Percentiles rank a stretch among this genome's conserved stretches.
Conservation (phyloP, 2,113 vertebrate species). For the Theropithecus gelada region DNA sequence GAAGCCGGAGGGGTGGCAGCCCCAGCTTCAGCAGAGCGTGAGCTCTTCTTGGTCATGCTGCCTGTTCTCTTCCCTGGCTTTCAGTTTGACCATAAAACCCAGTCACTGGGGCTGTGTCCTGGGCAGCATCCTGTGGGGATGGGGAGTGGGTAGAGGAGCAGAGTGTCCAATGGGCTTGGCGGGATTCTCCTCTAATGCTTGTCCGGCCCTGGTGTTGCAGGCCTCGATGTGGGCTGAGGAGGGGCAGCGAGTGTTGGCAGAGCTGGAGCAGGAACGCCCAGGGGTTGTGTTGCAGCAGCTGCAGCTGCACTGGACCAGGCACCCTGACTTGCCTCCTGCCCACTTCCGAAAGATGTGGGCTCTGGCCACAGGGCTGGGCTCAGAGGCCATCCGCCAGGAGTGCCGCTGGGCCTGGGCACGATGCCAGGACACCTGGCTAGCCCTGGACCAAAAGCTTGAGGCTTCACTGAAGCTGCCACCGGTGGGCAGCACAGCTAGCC, state of each 20-base stretch:
- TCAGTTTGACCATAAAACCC: neutral
- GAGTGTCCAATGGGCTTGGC: neutral
- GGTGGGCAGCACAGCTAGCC: slow-evolving; percentile 63
- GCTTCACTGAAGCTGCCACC: slow-evolving; percentile 81
- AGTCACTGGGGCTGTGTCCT: neutral
- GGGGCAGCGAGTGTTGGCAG: slow-evolving; percentile 88
- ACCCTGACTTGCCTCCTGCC: slow-evolving; percentile 84
- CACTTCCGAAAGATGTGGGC: slow-evolving; percentile 92
- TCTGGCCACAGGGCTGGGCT: slow-evolving; percentile 87
- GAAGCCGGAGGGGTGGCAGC: neutral
- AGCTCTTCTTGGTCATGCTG: neutral
- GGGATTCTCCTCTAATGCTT: neutral
- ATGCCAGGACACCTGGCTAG: slow-evolving; percentile 90
- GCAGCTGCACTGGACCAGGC: slow-evolving; percentile 85
- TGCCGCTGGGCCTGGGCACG: slow-evolving; percentile 90
- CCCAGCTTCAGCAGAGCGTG: neutral
- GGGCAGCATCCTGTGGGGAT: neutral
- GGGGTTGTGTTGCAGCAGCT: slow-evolving; percentile 84
- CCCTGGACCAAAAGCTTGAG: slow-evolving; percentile 90
- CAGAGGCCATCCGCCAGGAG: slow-evolving; percentile 86
- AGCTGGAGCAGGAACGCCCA: slow-evolving; percentile 84
- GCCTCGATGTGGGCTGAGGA: slow-evolving; percentile 89
- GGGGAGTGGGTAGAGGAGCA: neutral
- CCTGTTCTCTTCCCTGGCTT: neutral
- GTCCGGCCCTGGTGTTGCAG: slow-evolving; percentile 75